Base-by-base conservation (phyloP, 2,113 vertebrate genomes). In the Addax nasomaculatus region DNA sequence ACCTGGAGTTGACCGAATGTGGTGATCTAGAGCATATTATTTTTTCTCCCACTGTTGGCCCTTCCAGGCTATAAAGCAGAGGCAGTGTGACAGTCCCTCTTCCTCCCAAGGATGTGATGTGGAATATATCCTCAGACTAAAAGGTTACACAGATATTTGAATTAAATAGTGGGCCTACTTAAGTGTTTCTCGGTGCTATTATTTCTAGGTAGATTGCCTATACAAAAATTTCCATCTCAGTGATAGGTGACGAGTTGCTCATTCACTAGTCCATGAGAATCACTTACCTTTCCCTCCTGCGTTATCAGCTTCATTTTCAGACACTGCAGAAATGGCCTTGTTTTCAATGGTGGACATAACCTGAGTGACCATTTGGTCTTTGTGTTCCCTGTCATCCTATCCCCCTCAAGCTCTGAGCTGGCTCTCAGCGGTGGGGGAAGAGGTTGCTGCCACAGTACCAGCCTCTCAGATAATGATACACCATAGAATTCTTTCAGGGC, bases 391-490 rank as follows among this genome's bases (percentile, higher is more conserved):
- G 6, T 73, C 36, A 23, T 0, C 14, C 8, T 17, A 4, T 12
- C 45, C 15, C 19, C 27, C 33, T 58, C 3, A 14, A 14, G 29
- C 13, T 4, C 43, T 0, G 17, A 49, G 21, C 33, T 8, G 7
- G 8, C 47, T 88, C 78, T n/a, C 30, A 1, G 33, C 0, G 30
- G 3, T 33, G 5, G 1, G 1, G 43, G 53, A 47, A 0, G 23
- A 27, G 13, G 19, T 58, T 36, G 2, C 19, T 13, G 27, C n/a
- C 43, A 33, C 4, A 4, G 30, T 9, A 13, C 17, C 17, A 4
- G 13, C 5, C 6, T 88, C 19, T 7, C 0, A 2, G 27, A 13
- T 83, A 19, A 33, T 12, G 9, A 49, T 45, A 33, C 62, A 6
- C 23, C 4, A 27, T 3, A 23, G 43, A 79, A 36, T 10, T 49